A percentile compares a stretch with the other conserved stretches of the same genome.
Evolutionary conservation across 37 sponge, comb jelly and placozoan genomes (phyloP).

Genomic region (Halichondria panicea): DNA sequence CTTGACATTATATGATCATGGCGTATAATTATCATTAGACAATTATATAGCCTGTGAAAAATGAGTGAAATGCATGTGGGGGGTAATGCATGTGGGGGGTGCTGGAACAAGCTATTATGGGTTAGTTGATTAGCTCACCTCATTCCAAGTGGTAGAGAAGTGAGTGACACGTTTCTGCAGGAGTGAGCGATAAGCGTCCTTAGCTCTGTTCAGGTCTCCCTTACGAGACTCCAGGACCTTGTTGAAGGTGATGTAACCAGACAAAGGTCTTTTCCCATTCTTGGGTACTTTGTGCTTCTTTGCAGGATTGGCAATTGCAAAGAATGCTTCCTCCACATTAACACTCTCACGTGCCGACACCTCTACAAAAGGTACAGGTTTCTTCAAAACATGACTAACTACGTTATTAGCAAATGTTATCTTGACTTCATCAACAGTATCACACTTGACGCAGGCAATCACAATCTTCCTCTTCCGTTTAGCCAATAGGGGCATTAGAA

Average conservation of each 20-base stretch:
- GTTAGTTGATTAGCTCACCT: no score
- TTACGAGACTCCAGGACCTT: constrained; percentile 24
- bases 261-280: neutral
- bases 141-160: constrained; percentile 46
- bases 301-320: constrained; percentile 17
- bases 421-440: constrained; percentile 36
- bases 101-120: no score
- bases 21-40: neutral
- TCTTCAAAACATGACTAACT: constrained; percentile 22
- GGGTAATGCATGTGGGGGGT: no score
- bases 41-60: neutral
- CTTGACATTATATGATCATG: no score
- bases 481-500: constrained; percentile 42
- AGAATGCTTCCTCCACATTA: constrained; percentile 72
- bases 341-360: constrained; percentile 60
- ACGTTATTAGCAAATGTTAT: constrained; percentile 27
- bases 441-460: constrained; percentile 74
- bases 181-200: constrained; percentile 37
- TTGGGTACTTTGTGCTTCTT: constrained; percentile 20
- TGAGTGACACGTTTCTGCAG: constrained; percentile 19
- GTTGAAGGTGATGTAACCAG: constrained; percentile 24
- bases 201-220: constrained; percentile 41
- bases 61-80: neutral
- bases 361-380: constrained; percentile 66
- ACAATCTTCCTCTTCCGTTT: constrained; percentile 56